Evolutionary conservation across 2,797 vertebrate genomes (phyloP), one percentile per base, ranked within the genome.

Genomic region (Pagetopsis macropterus): DNA sequence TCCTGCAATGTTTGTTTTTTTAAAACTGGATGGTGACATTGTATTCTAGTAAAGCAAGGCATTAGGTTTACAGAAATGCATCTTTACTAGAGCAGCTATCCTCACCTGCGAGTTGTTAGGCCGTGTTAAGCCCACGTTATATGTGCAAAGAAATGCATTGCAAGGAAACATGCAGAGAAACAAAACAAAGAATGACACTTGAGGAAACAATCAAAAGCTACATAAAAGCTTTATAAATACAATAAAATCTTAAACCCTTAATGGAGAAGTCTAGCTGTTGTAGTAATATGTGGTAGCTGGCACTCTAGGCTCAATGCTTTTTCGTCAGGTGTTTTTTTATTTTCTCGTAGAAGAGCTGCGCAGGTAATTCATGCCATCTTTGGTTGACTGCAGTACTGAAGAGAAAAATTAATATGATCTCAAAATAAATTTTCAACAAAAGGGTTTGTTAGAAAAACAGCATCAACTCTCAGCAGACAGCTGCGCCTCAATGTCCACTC

Each of bases 71-170:
- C 89, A 90, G 93, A 96, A 95, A 95, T 92, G 95, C 96, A 95
- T 97, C 94, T 94, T 95, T 95, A 96, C 97, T 95, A 96, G 96
- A 98, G 96, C 96, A 96, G 96, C 95, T 96, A 95, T 95, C 95
- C 96, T 97, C 90, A 95, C 96, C 97, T 96, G 98, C 96, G 96
- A 96, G 95, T 96, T 92, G 87, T 94, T 93, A 93, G 96, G 92
- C 92, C 90, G 91, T 87, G 93, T 91, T 91, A 90, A 96, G 96
- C 96, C 97, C 92, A 85, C 95, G 85, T 96, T 96, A 96, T 94
- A 96, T 99, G 98, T 99, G 98, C 98, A 99, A 99, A 99, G 96
- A 99, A 99, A 98, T 96, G 98, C 98, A 97, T 98, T 95, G 97
- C 95, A 94, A 97, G 95, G 95, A 98, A 96, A 95, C 97, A 99